Conservation (phyloP, 1,140 invertebrate species). For the Danaus plexippus region DNA sequence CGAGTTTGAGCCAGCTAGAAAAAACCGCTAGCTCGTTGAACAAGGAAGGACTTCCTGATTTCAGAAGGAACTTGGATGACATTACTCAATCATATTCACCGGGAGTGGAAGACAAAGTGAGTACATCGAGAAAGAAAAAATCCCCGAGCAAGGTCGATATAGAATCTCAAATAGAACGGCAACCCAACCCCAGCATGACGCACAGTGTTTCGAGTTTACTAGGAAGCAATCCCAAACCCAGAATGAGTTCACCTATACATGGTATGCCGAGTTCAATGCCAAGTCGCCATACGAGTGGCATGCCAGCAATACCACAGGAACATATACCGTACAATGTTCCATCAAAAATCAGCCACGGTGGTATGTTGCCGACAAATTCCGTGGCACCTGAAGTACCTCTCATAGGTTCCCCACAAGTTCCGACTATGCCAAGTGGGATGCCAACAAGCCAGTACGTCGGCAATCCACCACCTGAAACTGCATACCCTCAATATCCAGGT, state of each 20-base stretch:
- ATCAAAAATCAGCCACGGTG: conserved; percentile 25
- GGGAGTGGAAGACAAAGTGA: conserved; percentile 48
- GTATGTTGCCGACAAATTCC: conserved; percentile 9
- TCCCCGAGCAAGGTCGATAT: conserved; percentile 39
- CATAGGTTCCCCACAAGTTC: conserved; percentile 16
- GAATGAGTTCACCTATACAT: conserved; percentile 14
- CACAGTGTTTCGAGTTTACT: conserved; percentile 60
- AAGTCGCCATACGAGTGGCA: conserved; percentile 16
- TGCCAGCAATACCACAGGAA: conserved; percentile 30
- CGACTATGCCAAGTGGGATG: conserved; percentile 15
- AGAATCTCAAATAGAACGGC: conserved; percentile 42
- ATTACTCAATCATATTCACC: conserved; percentile 68
- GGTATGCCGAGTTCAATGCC: conserved; percentile 13
- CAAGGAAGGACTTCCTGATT: conserved; percentile 62
- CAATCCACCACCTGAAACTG: conserved; percentile 38
- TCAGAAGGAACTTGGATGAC: conserved; percentile 64
- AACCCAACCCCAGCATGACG: conserved; percentile 40
- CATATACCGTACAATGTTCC: conserved; percentile 26
- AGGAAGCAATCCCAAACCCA: conserved; percentile 30
- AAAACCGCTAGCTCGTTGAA: conserved; percentile 58
- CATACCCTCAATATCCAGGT: conserved; percentile 60
- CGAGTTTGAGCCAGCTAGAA: conserved; percentile 61
- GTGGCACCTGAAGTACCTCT: conserved; percentile 12
- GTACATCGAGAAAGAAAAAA: conserved; percentile 62
- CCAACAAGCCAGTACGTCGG: conserved; percentile 22